A percentile compares a stretch with the other conserved stretches of the same genome.
These are phyloP conservation scores for Hydropotes inermis DNA, from an alignment of 2,113 vertebrate genomes.

Conservation along the genomic window DNA sequence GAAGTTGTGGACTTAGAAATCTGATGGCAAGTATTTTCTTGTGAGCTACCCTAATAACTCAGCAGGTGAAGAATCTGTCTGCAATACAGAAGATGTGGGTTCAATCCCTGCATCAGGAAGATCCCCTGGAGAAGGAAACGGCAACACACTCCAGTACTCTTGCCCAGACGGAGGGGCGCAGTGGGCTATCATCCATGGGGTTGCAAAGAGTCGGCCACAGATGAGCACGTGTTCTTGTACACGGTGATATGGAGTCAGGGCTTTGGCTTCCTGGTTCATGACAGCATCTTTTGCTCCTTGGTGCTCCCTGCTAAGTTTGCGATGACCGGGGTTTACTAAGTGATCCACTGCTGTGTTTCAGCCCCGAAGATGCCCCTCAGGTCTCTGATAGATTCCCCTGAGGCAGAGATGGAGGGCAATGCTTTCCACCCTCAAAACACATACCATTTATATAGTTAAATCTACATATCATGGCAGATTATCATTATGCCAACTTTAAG, in stretches of 20 bases:
- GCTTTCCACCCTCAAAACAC: not conserved
- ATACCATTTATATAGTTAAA: not conserved
- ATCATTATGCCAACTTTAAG: not conserved
- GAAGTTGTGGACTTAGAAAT: not conserved
- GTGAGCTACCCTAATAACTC: not conserved
- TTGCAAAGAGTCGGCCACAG: accelerated
- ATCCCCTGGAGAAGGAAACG: not conserved
- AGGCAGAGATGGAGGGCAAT: not conserved
- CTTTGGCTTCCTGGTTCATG: not conserved
- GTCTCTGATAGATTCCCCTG: not conserved
- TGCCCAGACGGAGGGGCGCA: not conserved
- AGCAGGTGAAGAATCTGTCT: not conserved
- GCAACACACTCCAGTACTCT: not conserved
- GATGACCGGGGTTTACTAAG: not conserved
- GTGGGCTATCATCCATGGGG: accelerated
- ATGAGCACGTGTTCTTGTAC: not conserved
- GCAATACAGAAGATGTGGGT: not conserved
- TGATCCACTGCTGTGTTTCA: not conserved
- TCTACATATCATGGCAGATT: not conserved
- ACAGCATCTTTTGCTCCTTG: not conserved
- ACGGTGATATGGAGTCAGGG: not conserved
- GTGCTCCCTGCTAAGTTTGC: not conserved
- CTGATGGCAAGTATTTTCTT: not conserved
- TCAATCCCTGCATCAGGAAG: not conserved
- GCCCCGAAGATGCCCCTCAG: accelerated